Conservation (phyloP, 2,888 invertebrate species). For the Phasia obesa region DNA sequence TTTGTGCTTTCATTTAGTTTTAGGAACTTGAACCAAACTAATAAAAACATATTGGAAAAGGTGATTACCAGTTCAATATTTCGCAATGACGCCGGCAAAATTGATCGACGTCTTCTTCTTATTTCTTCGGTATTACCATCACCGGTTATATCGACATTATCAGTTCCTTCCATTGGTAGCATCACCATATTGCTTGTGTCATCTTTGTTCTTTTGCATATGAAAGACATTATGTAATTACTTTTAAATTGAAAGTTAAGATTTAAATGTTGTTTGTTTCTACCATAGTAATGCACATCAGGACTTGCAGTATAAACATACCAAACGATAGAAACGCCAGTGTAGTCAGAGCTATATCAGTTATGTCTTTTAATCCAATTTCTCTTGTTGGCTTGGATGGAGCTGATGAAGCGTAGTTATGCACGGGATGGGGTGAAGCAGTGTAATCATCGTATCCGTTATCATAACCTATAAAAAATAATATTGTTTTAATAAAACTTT, state of each 20-base stretch:
- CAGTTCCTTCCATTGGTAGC: slow-evolving; percentile 70
- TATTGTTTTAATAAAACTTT: background rate
- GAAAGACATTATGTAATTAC: background rate
- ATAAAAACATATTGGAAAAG: no score
- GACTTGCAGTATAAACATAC: slow-evolving; percentile 90
- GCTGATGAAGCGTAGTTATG: slow-evolving; percentile 44
- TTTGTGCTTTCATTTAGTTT: no score
- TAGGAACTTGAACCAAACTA: no score
- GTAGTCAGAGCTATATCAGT: slow-evolving; percentile 92
- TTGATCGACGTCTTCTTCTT: slow-evolving; percentile 69
- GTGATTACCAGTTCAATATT: slow-evolving; percentile 48
- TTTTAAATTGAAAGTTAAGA: background rate
- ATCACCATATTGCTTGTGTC: slow-evolving; percentile 68
- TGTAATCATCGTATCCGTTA: slow-evolving; percentile 69
- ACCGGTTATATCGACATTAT: slow-evolving; percentile 38
- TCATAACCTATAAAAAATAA: slow-evolving; percentile 73
- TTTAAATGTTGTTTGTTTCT: slow-evolving; percentile 35
- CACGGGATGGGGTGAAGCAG: slow-evolving; percentile 46
- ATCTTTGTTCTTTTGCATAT: slow-evolving; percentile 62
- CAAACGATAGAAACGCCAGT: slow-evolving; percentile 91
- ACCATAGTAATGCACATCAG: slow-evolving; percentile 87
- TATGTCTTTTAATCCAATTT: slow-evolving; percentile 87
- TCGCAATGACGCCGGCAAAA: background rate
- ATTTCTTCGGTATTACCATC: slow-evolving; percentile 71
- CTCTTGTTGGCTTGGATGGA: slow-evolving; percentile 79